Conservation (phyloP, 1,140 invertebrate species). For the Drosophila malerkotliana region DNA sequence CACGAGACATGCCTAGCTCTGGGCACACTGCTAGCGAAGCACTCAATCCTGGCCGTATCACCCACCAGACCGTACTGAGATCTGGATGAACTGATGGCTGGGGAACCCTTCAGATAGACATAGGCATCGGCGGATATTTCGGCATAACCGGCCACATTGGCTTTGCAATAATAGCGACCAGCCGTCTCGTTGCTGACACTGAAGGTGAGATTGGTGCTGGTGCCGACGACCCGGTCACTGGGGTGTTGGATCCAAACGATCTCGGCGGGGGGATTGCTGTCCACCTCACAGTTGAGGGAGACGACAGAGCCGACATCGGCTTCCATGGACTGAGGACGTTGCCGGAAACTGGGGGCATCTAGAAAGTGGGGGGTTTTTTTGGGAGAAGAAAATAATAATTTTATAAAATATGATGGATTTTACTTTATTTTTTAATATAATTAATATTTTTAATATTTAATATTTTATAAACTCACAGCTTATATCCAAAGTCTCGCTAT, state of each 20-base stretch:
- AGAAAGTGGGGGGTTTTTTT: no score
- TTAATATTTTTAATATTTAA: no score
- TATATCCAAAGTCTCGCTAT: slow-evolving; percentile 90
- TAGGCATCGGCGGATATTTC: slow-evolving; percentile 93
- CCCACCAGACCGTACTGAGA: slow-evolving; percentile 92
- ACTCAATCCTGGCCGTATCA: slow-evolving; percentile 93
- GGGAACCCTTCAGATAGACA: slow-evolving; percentile 93
- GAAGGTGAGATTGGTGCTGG: slow-evolving; percentile 90
- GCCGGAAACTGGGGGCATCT: slow-evolving; percentile 87
- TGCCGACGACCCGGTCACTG: slow-evolving; percentile 88
- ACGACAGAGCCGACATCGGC: slow-evolving; percentile 88
- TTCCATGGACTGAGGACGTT: slow-evolving; percentile 88
- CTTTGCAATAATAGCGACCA: slow-evolving; percentile 95
- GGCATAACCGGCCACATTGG: slow-evolving; percentile 92
- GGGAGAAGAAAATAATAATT: no score
- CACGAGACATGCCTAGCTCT: slow-evolving; percentile 92
- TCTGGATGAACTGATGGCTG: slow-evolving; percentile 90
- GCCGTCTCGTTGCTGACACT: slow-evolving; percentile 90
- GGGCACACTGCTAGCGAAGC: slow-evolving; percentile 94
- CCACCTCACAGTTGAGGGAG: slow-evolving; percentile 90
- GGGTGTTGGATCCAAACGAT: slow-evolving; percentile 91
- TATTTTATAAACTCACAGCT: slow-evolving; percentile 86
- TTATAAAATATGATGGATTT: no score
- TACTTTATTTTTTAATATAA: no score
- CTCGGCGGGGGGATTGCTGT: slow-evolving; percentile 90